Evolutionary conservation across 2,888 invertebrate species (phyloP), one percentile per base, ranked within the genome.

Genomic region (Cryptosula pallasiana): DNA sequence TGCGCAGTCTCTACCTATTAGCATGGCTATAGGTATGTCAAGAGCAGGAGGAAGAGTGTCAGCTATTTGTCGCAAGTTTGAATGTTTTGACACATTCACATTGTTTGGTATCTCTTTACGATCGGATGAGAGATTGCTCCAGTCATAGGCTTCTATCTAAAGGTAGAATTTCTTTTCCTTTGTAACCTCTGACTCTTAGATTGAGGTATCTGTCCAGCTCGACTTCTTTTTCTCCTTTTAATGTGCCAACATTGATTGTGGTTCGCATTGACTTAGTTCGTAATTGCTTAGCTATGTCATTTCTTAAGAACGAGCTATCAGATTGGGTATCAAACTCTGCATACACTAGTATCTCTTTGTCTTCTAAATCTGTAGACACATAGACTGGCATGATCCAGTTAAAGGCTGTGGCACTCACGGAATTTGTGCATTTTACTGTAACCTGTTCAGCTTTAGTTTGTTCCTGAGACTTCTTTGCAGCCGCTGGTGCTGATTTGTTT

Each of bases 31-130:
- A 9, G 57, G 57, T 57, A 57, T 57, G 57, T 25, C 57, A 9
- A n/a, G 57, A 5, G 57, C 13, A 13, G 57, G 57, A 57, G 25
- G 57, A 57, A 57, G 23, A 5, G 5, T 57, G 5, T 57, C n/a
- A n/a, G 57, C 57, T 9, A n/a, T 9, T n/a, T 57, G 13, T 57
- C 23, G 13, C 25, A 57, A 57, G n/a, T 57, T 9, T n/a, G 57
- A n/a, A 57, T 57, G 23, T 23, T 57, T 57, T 23, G 13, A 9
- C 3, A 57, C 57, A 16, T 57, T 57, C 5, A 57, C 23, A 3
- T 72, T 72, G 54, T 75, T 76, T 1, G 76, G 76, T 45, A 77
- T 77, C 63, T 77, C 75, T 23, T 57, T 57, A 23, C 13, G 13
- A 57, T 57, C n/a, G 5, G 5, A 9, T 5, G 57, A n/a, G 3